phyloP scores from a whole-genome alignment of 2,797 vertebrate species.

The Leptoclinus maculatus region DNA sequence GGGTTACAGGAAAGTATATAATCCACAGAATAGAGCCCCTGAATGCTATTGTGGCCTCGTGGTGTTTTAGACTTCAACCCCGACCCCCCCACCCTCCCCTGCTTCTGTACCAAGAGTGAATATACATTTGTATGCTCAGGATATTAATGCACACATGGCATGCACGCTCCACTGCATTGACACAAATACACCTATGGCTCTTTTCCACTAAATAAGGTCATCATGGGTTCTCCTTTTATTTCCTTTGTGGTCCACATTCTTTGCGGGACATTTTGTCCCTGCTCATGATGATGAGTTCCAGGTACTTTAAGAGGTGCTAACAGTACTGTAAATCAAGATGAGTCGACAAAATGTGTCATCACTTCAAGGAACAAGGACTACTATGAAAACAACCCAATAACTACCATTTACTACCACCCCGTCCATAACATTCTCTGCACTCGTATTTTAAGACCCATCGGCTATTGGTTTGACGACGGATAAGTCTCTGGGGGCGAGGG shows the following conservation, averaged over 20 bases:
- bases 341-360: background rate
- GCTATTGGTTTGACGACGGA: background rate
- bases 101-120: constrained; percentile 8
- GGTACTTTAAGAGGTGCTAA: background rate
- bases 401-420: background rate
- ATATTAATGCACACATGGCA: constrained; percentile 39
- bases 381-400: background rate
- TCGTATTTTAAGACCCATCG: background rate
- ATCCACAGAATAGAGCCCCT: constrained; percentile 53
- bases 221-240: constrained; percentile 13
- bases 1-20: constrained; percentile 55
- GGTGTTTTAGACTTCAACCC: constrained; percentile 9
- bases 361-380: background rate
- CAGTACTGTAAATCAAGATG: background rate
- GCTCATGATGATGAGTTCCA: background rate
- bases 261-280: background rate
- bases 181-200: constrained; percentile 38
- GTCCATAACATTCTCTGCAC: background rate
- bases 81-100: constrained; percentile 12
- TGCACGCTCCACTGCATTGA: constrained; percentile 32
- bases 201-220: background rate
- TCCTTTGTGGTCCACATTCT: background rate
- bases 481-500: background rate
- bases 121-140: constrained; percentile 15
- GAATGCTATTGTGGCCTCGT: constrained; percentile 24